A percentile compares a stretch with the other conserved stretches of the same genome.
These are phyloP conservation scores for Myoxocephalus aenaeus DNA, from an alignment of 2,797 vertebrate species.

Conservation along the genomic window DNA sequence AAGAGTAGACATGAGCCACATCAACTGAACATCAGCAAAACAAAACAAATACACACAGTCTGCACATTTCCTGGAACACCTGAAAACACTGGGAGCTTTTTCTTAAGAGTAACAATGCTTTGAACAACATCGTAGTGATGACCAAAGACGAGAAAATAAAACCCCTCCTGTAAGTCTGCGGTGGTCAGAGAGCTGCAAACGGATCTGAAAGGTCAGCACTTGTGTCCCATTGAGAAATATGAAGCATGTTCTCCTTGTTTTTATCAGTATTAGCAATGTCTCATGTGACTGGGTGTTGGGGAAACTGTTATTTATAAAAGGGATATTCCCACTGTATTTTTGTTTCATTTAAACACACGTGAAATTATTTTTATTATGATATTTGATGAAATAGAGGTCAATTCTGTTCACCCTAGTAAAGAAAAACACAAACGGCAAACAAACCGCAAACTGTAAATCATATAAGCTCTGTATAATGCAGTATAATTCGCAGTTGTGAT, in stretches of 20 bases:
- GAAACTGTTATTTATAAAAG: constrained; percentile 67
- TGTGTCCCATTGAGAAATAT: constrained; percentile 76
- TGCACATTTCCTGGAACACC: constrained; percentile 47
- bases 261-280: constrained; percentile 82
- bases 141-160: constrained; percentile 73
- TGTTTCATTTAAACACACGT: constrained; percentile 40
- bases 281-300: constrained; percentile 50
- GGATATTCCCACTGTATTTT: constrained; percentile 55
- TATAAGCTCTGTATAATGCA: constrained; percentile 63
- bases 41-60: constrained; percentile 39
- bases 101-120: constrained; percentile 50
- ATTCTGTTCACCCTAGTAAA: constrained; percentile 34
- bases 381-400: constrained; percentile 46
- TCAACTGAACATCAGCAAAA: constrained; percentile 40
- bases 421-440: constrained; percentile 32
- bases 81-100: constrained; percentile 57
- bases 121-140: constrained; percentile 56
- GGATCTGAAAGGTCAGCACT: constrained; percentile 75
- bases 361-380: constrained; percentile 45
- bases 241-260: constrained; percentile 73
- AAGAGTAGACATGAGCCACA: constrained; percentile 61
- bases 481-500: constrained; percentile 51
- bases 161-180: constrained; percentile 25
- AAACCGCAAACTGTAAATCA: constrained; percentile 51
- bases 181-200: constrained; percentile 54